Evolutionary conservation across 2,113 vertebrate genomes (phyloP).

Genomic region (Mobula hypostoma): DNA sequence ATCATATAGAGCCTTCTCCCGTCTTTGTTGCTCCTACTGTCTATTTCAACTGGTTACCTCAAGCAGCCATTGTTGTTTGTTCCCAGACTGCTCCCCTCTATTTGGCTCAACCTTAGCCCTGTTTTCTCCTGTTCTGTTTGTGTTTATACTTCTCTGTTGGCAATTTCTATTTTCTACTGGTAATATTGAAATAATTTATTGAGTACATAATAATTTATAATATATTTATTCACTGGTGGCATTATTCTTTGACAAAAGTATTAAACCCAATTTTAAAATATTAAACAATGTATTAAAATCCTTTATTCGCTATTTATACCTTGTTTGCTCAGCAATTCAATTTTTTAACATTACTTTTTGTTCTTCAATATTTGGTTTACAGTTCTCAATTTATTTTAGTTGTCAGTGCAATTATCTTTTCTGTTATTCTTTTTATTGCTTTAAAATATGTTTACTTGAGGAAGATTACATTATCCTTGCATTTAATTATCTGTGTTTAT

Average conservation of each 20-base stretch:
- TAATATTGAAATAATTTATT: background rate
- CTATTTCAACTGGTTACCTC: no score
- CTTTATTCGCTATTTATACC: background rate
- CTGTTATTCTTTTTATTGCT: constrained; percentile 16
- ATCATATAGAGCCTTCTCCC: background rate
- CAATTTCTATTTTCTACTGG: background rate
- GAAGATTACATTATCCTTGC: background rate
- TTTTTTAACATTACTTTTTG: background rate
- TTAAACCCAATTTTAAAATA: constrained; percentile 24
- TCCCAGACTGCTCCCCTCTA: background rate
- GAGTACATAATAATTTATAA: constrained; percentile 12
- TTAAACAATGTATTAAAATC: background rate
- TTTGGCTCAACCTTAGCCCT: background rate
- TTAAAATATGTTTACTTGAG: constrained; percentile 24
- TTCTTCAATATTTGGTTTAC: constrained; percentile 1
- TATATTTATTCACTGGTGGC: background rate
- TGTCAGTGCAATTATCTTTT: background rate
- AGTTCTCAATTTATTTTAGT: background rate
- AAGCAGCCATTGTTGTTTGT: background rate
- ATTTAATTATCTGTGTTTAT: constrained; percentile 1
- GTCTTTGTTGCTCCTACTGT: background rate
- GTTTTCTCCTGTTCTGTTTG: background rate
- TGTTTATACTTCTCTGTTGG: background rate
- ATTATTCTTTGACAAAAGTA: background rate
- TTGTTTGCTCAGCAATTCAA: constrained; percentile 6